A percentile compares a stretch with the other conserved stretches of the same genome.
Evolutionary conservation across 2,888 invertebrate species (phyloP).

Genomic region (Pyrgus malvae): DNA sequence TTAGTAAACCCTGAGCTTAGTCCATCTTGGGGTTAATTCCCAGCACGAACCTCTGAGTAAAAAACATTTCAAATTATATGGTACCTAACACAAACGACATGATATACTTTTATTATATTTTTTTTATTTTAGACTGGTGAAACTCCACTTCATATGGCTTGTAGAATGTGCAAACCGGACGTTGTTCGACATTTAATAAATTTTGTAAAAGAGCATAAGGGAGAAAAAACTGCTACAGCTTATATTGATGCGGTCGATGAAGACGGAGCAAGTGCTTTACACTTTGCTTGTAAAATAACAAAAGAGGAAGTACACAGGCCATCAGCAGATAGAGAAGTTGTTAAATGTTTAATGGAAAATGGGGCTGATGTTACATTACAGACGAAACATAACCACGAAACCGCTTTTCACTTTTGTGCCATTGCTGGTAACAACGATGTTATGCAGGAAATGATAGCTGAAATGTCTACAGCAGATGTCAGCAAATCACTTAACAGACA

Average conservation of each 20-base stretch:
- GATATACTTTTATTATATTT: neutral
- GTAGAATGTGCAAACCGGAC: slow-evolving; percentile 91
- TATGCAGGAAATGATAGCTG: slow-evolving; percentile 95
- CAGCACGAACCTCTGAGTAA: no score
- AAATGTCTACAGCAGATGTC: slow-evolving; percentile 94
- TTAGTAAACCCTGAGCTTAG: slow-evolving; percentile 58
- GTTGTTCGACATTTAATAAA: slow-evolving; percentile 93
- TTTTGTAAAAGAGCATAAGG: slow-evolving; percentile 88
- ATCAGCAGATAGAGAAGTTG: slow-evolving; percentile 91
- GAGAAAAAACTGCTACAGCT: slow-evolving; percentile 88
- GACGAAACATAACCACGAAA: slow-evolving; percentile 94
- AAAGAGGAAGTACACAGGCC: slow-evolving; percentile 89
- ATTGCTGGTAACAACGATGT: slow-evolving; percentile 97
- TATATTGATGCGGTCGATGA: slow-evolving; percentile 94
- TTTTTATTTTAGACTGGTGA: slow-evolving; percentile 88
- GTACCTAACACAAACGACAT: slow-evolving; percentile 29
- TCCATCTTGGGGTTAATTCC: no score
- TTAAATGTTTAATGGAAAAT: slow-evolving; percentile 93
- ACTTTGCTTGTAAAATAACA: slow-evolving; percentile 95
- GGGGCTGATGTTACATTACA: slow-evolving; percentile 94
- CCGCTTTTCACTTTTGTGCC: slow-evolving; percentile 97
- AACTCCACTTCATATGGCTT: slow-evolving; percentile 97
- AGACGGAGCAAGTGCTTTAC: slow-evolving; percentile 96
- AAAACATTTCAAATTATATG: no score
- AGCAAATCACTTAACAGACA: slow-evolving; percentile 97